Base-by-base conservation (phyloP, 2,113 vertebrate genomes). In the Recurvirostra avosetta region DNA sequence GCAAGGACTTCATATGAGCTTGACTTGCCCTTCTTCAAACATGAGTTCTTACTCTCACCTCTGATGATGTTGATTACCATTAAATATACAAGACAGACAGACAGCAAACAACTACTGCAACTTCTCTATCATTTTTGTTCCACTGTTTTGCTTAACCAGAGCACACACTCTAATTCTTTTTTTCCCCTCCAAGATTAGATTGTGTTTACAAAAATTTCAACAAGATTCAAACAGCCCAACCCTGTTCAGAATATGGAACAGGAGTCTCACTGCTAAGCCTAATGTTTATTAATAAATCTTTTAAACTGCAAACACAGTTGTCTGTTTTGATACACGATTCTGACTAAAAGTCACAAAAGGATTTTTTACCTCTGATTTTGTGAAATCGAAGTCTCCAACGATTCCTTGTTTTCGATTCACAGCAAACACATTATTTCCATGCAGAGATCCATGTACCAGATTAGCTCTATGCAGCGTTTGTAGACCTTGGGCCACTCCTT, bases 341-440 rank as follows among this genome's bases (percentile, higher is more conserved):
- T 76, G 38, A 75, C 25, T 38, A 26, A 11, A 79, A 65, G 52
- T 81, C n/a, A 66, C 45, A 53, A 10, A 32, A 36, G 20, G 7
- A n/a, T 38, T 19, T 34, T 94, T 98, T 98, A 98, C 98, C 97
- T 96, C 97, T 81, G 98, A 96, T 97, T 97, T 98, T 4, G 98
- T 98, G 96, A 99, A 98, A 94, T 99, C 98, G 84, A 98, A 98
- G 84, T 99, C 98, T 95, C 98, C 98, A 90, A 99, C 96, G 5
- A 99, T 94, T 95, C 98, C 98, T 79, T 94, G 97, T 77, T 98
- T 95, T 79, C 98, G 97, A 62, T 98, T 97, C 84, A 98, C 85
- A 94, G 97, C 98, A 97, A 99, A 99, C n/a, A 99, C 85, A 18
- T 99, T 99, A 90, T 97, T 98, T 83, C 98, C 97, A 93, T 99